phyloP scores from a whole-genome alignment of 2,888 invertebrate genomes.

The Physocephala rufipes region DNA sequence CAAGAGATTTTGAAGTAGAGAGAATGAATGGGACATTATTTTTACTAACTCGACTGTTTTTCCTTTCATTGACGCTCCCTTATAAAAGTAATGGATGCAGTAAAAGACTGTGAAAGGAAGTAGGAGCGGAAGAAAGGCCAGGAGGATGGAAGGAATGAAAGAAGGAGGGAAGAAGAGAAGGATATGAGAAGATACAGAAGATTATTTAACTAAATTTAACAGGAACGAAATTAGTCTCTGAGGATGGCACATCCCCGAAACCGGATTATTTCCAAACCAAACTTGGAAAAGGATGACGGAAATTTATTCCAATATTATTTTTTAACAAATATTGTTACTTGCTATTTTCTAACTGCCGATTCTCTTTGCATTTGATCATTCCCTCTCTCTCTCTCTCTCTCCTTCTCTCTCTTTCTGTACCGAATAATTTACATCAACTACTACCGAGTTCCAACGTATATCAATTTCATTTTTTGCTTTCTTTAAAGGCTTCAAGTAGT shows the following conservation, averaged over 20 bases:
- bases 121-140: neutral
- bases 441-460: neutral
- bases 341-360: neutral
- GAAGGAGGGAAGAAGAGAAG: too few relatives aligned
- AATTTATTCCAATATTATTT: conserved; percentile 25
- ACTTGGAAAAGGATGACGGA: too few relatives aligned
- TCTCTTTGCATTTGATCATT: neutral
- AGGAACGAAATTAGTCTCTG: too few relatives aligned
- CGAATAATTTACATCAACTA: neutral
- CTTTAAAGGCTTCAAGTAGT: neutral
- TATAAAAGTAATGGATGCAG: too few relatives aligned
- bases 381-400: neutral
- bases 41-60: conserved; percentile 33
- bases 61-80: conserved; percentile 20
- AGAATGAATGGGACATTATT: conserved; percentile 45
- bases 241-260: too few relatives aligned
- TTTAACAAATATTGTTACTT: neutral
- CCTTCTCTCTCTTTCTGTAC: neutral
- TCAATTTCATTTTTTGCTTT: neutral
- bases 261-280: too few relatives aligned
- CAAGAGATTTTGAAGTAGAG: too few relatives aligned
- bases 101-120: neutral
- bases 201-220: too few relatives aligned
- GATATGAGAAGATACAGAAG: too few relatives aligned
- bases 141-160: conserved; percentile 10